Percentiles rank a stretch among this genome's conserved stretches.
Conservation (phyloP, 53 echinoderm and acorn worm genomes). For the Henricia sp. region DNA sequence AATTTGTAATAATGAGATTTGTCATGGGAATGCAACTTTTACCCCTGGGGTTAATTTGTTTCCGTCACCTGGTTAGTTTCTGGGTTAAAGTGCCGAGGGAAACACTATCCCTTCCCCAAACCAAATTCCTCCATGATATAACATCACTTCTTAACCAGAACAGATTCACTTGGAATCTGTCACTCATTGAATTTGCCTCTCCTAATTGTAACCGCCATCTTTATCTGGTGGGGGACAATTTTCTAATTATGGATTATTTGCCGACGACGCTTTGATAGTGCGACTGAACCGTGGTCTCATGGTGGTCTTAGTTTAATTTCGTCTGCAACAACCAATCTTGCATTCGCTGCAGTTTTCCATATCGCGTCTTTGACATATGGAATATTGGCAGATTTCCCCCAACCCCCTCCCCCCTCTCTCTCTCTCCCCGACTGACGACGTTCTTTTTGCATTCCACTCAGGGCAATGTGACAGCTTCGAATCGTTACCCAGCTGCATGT, state of each 20-base stretch:
- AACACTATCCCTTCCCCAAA: too few relatives aligned
- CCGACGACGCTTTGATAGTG: background rate
- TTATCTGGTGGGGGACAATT: background rate
- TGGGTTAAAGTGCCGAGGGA: too few relatives aligned
- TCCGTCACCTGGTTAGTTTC: too few relatives aligned
- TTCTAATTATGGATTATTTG: slow-evolving; percentile 36
- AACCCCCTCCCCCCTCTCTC: background rate
- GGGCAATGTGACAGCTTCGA: background rate
- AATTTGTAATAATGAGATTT: too few relatives aligned
- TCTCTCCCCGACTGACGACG: background rate
- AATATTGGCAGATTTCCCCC: background rate
- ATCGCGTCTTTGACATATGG: slow-evolving; percentile 3
- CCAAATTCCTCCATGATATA: too few relatives aligned
- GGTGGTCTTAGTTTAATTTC: background rate
- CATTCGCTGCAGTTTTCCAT: background rate
- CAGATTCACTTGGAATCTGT: slow-evolving; percentile 22
- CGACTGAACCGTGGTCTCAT: background rate
- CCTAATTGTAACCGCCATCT: background rate
- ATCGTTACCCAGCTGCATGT: background rate
- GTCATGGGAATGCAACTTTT: too few relatives aligned
- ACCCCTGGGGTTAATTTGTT: too few relatives aligned
- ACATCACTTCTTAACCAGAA: background rate
- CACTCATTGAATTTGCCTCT: background rate
- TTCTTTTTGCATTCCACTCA: slow-evolving; percentile 5
- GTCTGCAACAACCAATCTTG: background rate